Evolutionary conservation across 2,888 invertebrate genomes (phyloP).

Genomic region (Oxytorus armatus): DNA sequence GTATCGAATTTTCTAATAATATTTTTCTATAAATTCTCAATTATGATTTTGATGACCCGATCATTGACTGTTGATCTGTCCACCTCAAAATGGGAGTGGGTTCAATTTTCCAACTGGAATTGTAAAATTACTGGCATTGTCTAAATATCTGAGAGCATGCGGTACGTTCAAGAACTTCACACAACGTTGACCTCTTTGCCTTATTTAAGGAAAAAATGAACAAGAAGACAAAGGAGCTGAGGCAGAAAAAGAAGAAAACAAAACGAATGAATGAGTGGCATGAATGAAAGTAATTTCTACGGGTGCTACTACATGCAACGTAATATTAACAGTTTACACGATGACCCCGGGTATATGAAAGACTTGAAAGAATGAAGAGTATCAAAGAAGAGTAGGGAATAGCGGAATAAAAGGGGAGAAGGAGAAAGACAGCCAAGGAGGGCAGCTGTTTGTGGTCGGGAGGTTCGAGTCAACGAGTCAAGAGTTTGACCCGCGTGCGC

Average conservation of each 20-base stretch:
- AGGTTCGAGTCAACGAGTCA: conserved; percentile 78
- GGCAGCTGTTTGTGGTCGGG: conserved; percentile 82
- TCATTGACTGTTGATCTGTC: too few relatives aligned
- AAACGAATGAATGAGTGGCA: conserved; percentile 56
- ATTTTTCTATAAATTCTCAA: too few relatives aligned
- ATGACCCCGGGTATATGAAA: conserved; percentile 39
- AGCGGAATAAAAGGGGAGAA: conserved; percentile 25
- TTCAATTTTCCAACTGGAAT: too few relatives aligned
- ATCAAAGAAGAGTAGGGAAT: conserved; percentile 55
- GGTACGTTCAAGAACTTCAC: too few relatives aligned
- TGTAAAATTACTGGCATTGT: too few relatives aligned
- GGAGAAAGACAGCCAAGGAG: conserved; percentile 71
- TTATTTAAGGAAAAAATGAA: conserved; percentile 9
- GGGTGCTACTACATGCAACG: conserved; percentile 41
- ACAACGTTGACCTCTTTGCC: too few relatives aligned
- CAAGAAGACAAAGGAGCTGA: neutral
- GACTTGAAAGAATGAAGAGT: conserved; percentile 60
- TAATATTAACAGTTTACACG: conserved; percentile 34
- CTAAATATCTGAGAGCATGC: too few relatives aligned
- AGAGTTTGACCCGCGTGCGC: conserved; percentile 80
- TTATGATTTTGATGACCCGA: too few relatives aligned
- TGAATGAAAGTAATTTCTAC: conserved; percentile 64
- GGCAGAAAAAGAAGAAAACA: neutral
- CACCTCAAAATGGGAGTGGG: too few relatives aligned
- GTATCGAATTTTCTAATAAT: too few relatives aligned